Evolutionary conservation across 2,113 vertebrate species (phyloP), one percentile per base, ranked within the genome.

Genomic region (Rissa tridactyla): DNA sequence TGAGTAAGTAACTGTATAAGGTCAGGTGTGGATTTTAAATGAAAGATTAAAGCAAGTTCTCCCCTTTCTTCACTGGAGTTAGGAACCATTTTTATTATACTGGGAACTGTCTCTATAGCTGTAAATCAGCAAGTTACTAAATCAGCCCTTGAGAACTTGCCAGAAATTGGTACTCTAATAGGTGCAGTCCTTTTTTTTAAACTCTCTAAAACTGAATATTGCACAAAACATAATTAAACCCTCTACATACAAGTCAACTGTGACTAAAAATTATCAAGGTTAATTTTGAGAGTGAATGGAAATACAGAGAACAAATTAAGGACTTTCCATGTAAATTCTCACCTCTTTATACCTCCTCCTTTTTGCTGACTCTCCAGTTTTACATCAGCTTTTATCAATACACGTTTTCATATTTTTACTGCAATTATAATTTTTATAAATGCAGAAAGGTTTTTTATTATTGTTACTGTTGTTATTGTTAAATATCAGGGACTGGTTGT

Each of bases 111-210:
- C 79, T 95, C 49, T 36, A 22, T 49, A 77, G 29, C 36, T 93
- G 42, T 92, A 96, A 93, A 85, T 97, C 76, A 96, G 65, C 29
- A 80, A 88, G 82, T 92, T 83, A 58, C 51, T 83, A 91, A 92
- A 89, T 89, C 44, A 71, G 65, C 27, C 62, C 20, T 64, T 88
- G 61, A 82, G 54, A 94, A 75, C 66, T 76, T 88, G 11, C 30
- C 61, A 91, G 78, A 92, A 94, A 77, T 47, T 71, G 49, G 34
- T 92, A 68, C 75, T 92, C 47, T 80, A 73, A n/a, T 65, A 93
- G 32, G 32, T 72, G 13, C 19, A 73, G 38, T 30, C 40, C 55
- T 68, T 16, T 71, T 36, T 82, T 75, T 26, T 4, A 47, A 71
- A 81, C 32, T 68, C 62, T 95, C 18, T 72, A 32, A 90, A 96